Conservation (phyloP, 2,797 vertebrate species). For the Chelmon rostratus region DNA sequence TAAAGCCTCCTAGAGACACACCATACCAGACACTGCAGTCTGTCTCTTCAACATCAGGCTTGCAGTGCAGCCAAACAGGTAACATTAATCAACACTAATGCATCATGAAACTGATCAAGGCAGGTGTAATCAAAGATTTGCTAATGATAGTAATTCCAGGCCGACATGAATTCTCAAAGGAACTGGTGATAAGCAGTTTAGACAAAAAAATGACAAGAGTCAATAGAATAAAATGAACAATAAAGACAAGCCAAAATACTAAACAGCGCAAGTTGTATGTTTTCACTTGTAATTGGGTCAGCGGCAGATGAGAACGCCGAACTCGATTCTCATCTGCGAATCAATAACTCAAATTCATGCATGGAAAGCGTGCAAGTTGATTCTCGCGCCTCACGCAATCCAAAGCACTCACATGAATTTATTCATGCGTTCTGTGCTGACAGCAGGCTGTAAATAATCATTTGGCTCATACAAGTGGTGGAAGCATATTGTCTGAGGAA, state of each 20-base stretch:
- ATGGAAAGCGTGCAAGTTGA: conserved; percentile 43
- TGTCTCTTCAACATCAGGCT: conserved; percentile 29
- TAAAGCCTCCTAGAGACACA: conserved; percentile 41
- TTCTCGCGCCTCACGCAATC: conserved; percentile 50
- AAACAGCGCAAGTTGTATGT: conserved; percentile 17
- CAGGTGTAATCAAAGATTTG: not conserved
- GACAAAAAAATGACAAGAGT: not conserved
- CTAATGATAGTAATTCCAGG: not conserved
- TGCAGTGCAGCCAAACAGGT: conserved; percentile 23
- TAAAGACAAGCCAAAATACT: conserved; percentile 2
- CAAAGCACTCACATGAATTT: conserved; percentile 61
- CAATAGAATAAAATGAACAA: not conserved
- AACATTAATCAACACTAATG: conserved; percentile 34
- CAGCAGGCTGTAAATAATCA: conserved; percentile 75
- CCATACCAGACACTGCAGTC: conserved; percentile 31
- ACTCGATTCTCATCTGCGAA: conserved; percentile 36
- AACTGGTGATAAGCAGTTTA: not conserved
- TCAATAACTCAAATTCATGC: conserved; percentile 60
- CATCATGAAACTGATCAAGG: not conserved
- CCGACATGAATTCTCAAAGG: not conserved
- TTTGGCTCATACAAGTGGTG: conserved; percentile 67
- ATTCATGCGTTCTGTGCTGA: conserved; percentile 69
- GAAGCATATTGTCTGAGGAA: conserved; percentile 68
- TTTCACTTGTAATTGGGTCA: conserved; percentile 41
- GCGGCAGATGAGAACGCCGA: conserved; percentile 33